Base-by-base conservation (phyloP, 37 sponge, comb jelly and placozoan genomes). In the Ianthella basta region DNA sequence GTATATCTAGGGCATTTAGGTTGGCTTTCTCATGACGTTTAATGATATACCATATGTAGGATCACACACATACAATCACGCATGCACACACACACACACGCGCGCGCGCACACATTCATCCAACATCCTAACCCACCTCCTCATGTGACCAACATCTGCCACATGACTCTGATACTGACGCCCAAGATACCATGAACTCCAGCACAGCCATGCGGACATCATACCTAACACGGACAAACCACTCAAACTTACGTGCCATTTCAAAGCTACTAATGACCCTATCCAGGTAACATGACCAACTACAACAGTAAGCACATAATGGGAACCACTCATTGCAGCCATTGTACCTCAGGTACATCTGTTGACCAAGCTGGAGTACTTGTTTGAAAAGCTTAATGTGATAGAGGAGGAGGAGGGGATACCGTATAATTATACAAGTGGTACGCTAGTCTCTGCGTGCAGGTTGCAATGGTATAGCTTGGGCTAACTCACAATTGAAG, bases 131-230 rank as follows among this genome's bases (percentile, higher is more conserved):
- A 69, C 70, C 18, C 70, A 69, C 70, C 70, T 69, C 70, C 12
- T 30, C 70, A 30, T 30, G 34, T 32, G 70, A 18, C 70, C 29
- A 30, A 13, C 4, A 0, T 5, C 29, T 34, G 29, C 34, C 70
- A 18, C 6, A 34, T 35, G 34, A 18, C 34, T 69, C 34, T 2
- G 27, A 32, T 27, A 4, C 29, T 29, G 35, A 34, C 35, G 35
- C 70, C 29, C 19, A 69, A 69, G 70, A n/a, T n/a, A 2, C 70
- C 3, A 69, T 32, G 27, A 69, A 30, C 29, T 32, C 34, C 34
- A 69, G 70, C 2, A 69, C 70, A 69, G 70, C 29, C 33, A n/a
- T n/a, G 33, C 35, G 34, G 29, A 69, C 70, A 27, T 69, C 70
- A 69, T 32, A 4, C 34, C 70, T 69, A 30, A 16, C 12, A 4